phyloP scores from a whole-genome alignment of 2,888 invertebrate species.

The Digitonthophagus gazella region DNA sequence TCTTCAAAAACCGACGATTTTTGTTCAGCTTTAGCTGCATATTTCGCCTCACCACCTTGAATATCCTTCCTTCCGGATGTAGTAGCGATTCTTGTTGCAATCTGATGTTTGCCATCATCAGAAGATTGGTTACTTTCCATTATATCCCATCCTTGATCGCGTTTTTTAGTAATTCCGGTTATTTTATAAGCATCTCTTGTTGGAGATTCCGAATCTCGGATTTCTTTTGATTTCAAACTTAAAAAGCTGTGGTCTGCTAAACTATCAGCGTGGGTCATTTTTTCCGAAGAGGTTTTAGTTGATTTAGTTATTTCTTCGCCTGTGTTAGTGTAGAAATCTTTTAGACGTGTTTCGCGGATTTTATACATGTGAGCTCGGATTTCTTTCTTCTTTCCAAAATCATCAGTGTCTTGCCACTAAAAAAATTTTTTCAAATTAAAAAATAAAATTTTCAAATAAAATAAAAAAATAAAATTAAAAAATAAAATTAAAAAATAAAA shows the following conservation, averaged over 20 bases:
- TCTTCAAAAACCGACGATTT: slow-evolving; percentile 56
- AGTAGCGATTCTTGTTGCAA: slow-evolving; percentile 60
- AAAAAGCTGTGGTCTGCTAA: slow-evolving; percentile 75
- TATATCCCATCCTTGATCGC: slow-evolving; percentile 64
- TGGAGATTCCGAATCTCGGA: slow-evolving; percentile 74
- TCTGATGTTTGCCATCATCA: slow-evolving; percentile 64
- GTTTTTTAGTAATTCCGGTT: slow-evolving; percentile 48
- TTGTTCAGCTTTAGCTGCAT: slow-evolving; percentile 63
- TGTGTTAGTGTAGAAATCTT: slow-evolving; percentile 63
- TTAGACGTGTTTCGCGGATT: slow-evolving; percentile 75
- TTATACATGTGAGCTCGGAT: slow-evolving; percentile 84
- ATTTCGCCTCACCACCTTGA: slow-evolving; percentile 64
- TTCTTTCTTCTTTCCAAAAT: slow-evolving; percentile 81
- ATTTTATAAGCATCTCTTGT: slow-evolving; percentile 55
- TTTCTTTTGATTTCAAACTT: slow-evolving; percentile 75
- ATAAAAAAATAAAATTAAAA: neutral
- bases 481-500: too few relatives aligned
- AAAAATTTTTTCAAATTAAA: slow-evolving; percentile 35
- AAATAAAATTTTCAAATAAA: too few relatives aligned
- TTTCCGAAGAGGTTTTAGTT: slow-evolving; percentile 32
- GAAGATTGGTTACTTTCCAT: slow-evolving; percentile 62
- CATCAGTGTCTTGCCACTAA: slow-evolving; percentile 86
- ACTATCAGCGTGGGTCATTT: slow-evolving; percentile 62
- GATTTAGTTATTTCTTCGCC: slow-evolving; percentile 34
- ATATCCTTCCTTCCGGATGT: slow-evolving; percentile 65